phyloP scores from a whole-genome alignment of 2,888 invertebrate genomes.

The Archaeoteleia sp. region DNA sequence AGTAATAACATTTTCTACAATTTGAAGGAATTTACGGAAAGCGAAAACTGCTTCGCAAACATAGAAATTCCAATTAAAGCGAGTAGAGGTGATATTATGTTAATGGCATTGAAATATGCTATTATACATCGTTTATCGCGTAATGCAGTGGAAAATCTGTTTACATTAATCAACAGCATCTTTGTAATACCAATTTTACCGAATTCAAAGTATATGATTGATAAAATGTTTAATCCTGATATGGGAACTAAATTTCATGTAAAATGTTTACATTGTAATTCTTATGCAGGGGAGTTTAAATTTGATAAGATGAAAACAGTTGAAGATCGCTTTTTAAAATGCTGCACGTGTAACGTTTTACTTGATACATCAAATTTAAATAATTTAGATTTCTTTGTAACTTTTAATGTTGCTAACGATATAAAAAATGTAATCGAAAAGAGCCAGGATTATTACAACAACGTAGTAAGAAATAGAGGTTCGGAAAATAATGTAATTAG shows the following conservation, averaged over 20 bases:
- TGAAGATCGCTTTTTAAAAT: neutral
- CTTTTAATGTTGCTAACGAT: constrained; percentile 14
- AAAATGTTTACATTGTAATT: constrained; percentile 1
- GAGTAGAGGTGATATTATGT: too few species aligned
- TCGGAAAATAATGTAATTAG: neutral
- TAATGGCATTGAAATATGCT: too few species aligned
- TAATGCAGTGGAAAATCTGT: too few species aligned
- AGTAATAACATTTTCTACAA: too few species aligned
- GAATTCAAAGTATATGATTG: constrained; percentile 11
- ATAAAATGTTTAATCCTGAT: constrained; percentile 6
- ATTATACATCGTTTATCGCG: too few species aligned
- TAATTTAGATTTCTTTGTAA: constrained; percentile 23
- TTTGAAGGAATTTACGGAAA: too few species aligned
- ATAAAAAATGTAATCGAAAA: constrained; percentile 12
- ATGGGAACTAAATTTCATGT: constrained; percentile 2
- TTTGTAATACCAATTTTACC: constrained; percentile 13
- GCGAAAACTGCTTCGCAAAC: too few species aligned
- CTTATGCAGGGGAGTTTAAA: neutral
- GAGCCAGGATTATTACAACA: constrained; percentile 24
- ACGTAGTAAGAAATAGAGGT: constrained; percentile 8
- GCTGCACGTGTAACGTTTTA: neutral
- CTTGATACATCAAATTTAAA: neutral
- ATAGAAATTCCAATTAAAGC: too few species aligned
- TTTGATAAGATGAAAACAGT: neutral
- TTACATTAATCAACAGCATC: constrained; percentile 3